phyloP scores from a whole-genome alignment of 2,113 vertebrate species.

The Trochalopteron elliotii region DNA sequence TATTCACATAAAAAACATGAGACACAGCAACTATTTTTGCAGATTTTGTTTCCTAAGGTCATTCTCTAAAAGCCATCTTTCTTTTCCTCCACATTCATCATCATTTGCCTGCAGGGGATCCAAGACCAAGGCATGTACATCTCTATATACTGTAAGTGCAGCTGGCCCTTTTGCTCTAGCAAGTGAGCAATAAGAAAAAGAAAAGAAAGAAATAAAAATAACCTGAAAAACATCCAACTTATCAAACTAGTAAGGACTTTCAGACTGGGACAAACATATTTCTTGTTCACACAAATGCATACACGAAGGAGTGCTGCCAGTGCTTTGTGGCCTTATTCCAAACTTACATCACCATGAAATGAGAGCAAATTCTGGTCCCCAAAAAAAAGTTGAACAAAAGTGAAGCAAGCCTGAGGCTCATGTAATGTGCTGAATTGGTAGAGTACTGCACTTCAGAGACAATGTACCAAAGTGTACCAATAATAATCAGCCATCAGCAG shows the following conservation, averaged over 20 bases:
- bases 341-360: background rate
- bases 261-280: background rate
- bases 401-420: background rate
- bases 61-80: constrained; percentile 32
- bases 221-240: background rate
- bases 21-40: constrained; percentile 8
- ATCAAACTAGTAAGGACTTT: background rate
- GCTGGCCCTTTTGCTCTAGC: background rate
- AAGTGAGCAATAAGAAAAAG: background rate
- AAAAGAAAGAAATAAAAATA: constrained; percentile 14
- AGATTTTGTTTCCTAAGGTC: constrained; percentile 33
- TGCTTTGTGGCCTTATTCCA: background rate
- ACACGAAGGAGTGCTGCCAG: background rate
- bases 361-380: background rate
- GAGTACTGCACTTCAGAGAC: background rate
- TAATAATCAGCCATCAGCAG: constrained; percentile 13
- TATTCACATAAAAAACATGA: background rate
- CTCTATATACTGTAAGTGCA: background rate
- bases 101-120: background rate
- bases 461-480: background rate
- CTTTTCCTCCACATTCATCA: background rate
- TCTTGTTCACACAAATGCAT: background rate
- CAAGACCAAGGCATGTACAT: background rate
- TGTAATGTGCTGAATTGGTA: background rate
- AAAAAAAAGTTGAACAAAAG: background rate